These are phyloP conservation scores for Muscicapa comitata DNA, from an alignment of 2,797 vertebrate species.

Conservation along the genomic window DNA sequence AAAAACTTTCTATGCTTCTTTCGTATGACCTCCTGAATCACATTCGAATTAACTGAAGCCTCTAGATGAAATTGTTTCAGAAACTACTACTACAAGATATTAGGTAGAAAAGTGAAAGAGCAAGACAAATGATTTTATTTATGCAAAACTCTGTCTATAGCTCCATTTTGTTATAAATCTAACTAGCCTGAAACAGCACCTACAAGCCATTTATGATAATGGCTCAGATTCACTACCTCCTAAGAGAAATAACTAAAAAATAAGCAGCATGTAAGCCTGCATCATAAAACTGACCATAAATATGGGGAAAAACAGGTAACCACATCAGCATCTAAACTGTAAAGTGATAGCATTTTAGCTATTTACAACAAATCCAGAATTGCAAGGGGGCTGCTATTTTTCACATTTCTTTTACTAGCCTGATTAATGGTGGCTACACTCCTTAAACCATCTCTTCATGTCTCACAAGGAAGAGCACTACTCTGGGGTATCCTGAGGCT, in stretches of 20 bases:
- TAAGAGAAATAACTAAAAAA: neutral
- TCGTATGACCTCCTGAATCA: neutral
- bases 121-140: neutral
- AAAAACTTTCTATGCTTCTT: neutral
- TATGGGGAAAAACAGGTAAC: neutral
- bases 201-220: neutral
- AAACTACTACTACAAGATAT: neutral
- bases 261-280: neutral
- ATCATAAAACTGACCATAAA: neutral
- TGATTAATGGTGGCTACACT: neutral
- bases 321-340: neutral
- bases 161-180: neutral
- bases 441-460: neutral
- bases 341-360: neutral
- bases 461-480: neutral
- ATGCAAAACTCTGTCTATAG: neutral
- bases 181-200: neutral
- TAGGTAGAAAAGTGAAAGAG: neutral
- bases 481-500: neutral
- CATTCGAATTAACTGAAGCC: neutral
- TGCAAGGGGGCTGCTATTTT: neutral
- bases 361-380: neutral
- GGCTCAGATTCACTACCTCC: neutral
- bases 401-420: neutral
- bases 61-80: neutral